Conservation (phyloP, 2,113 vertebrate genomes). For the Scophthalmus maximus region DNA sequence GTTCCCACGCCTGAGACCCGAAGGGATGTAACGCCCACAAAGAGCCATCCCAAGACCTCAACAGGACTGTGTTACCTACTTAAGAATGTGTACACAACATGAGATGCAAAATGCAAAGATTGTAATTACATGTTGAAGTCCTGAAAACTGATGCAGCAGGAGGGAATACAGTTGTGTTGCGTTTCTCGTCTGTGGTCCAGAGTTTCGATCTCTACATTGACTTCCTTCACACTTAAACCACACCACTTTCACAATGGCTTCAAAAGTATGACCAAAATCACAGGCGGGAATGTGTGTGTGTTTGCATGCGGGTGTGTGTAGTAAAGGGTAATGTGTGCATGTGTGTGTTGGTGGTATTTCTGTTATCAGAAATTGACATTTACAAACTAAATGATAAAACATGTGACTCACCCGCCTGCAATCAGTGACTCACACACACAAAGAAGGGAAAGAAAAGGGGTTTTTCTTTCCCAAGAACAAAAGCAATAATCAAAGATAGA, state of each 20-base stretch:
- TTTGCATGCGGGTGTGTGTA: background rate
- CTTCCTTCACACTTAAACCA: constrained; percentile 77
- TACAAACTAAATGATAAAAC: constrained; percentile 52
- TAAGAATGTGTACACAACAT: background rate
- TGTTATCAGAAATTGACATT: constrained; percentile 75
- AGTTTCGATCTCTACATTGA: constrained; percentile 71
- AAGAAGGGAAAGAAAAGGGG: no score
- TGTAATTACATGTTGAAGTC: background rate
- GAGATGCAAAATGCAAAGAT: background rate
- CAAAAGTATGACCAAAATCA: constrained; percentile 58
- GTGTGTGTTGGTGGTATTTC: constrained; percentile 14
- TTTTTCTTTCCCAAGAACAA: no score
- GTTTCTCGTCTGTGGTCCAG: constrained; percentile 63
- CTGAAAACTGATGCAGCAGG: constrained; percentile 1
- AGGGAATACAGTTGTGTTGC: constrained; percentile 28
- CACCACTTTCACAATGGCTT: constrained; percentile 73
- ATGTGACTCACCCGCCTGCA: constrained; percentile 80
- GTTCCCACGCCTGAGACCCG: constrained; percentile 43
- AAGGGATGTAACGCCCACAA: background rate
- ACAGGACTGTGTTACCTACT: background rate
- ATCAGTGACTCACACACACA: constrained; percentile 63
- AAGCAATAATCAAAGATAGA: constrained; percentile 3
- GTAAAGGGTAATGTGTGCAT: background rate
- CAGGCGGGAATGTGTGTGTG: constrained; percentile 33
- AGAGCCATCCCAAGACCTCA: background rate